Base-by-base conservation (phyloP, 2,113 vertebrate species). In the Murina feae region DNA sequence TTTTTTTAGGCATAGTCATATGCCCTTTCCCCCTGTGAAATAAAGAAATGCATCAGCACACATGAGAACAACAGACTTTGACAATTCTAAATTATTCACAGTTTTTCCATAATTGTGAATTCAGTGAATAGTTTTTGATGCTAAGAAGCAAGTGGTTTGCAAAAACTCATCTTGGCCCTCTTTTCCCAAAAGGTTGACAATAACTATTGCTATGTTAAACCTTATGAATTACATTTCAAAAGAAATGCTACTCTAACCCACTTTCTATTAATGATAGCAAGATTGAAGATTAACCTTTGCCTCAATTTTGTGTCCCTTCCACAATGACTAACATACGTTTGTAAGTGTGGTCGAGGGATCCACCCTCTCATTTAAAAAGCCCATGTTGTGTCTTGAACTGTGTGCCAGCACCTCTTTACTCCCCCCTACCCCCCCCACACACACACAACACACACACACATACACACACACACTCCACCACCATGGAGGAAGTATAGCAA, bases 191-290 rank as follows among this genome's bases (percentile, higher is more conserved):
- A 96, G 65, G 80, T 93, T 94, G 72, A 81, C 14, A 76, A 23
- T 79, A 81, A 81, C 83, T 85, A 91, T 87, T 91, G 76, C 83
- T 96, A 94, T 95, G 84, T 94, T 93, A 95, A 95, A 94, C 86
- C 95, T 95, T 94, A 96, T 93, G 71, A 95, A 94, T 93, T 85
- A 94, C 89, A 72, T 96, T 97, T 96, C 86, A 89, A 96, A 95
- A 91, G 91, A 94, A 97, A 96, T 94, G 37, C 66, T 76, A 91
- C 85, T 89, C 91, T 95, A 96, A 96, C 96, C 89, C 93, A 96
- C 80, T 88, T 95, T 95, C 95, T 96, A 79, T 93, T 96, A 96
- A 93, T 90, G 49, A 96, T 75, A 96, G 86, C 91, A 90, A 58
- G 55, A 58, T 58, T 58, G 25, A 90, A 95, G 84, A 97, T 96